Conservation (phyloP, 2,113 vertebrate genomes). For the Pionites leucogaster region DNA sequence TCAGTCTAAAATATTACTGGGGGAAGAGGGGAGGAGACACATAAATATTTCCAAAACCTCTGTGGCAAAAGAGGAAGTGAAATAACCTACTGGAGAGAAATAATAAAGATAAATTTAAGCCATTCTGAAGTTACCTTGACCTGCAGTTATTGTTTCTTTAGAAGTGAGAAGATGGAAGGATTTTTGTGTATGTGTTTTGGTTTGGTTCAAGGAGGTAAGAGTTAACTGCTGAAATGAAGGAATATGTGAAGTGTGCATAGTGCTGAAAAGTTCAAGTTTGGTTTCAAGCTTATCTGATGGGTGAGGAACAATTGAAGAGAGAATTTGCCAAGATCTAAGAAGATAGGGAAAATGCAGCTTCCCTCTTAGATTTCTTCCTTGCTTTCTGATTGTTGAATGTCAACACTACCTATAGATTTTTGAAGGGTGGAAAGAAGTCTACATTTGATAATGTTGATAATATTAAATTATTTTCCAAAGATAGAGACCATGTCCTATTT, state of each 20-base stretch:
- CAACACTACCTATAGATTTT: neutral
- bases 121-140: conserved; percentile 20
- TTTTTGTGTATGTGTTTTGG: conserved; percentile 15
- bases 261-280: conserved; percentile 55
- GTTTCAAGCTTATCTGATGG: conserved; percentile 42
- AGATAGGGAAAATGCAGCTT: neutral
- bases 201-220: conserved; percentile 31
- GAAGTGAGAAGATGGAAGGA: neutral
- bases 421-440: neutral
- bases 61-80: neutral
- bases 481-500: neutral
- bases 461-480: neutral
- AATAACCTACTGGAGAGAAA: neutral
- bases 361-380: neutral
- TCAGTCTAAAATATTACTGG: neutral
- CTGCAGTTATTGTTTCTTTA: neutral
- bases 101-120: neutral
- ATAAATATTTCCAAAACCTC: neutral
- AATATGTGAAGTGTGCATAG: conserved; percentile 47
- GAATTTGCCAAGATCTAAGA: conserved; percentile 20
- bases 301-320: conserved; percentile 28
- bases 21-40: neutral
- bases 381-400: neutral
- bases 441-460: neutral
- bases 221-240: conserved; percentile 40